Evolutionary conservation across 2,797 vertebrate species (phyloP), one percentile per base, ranked within the genome.

Genomic region (Cossypha polioptera): DNA sequence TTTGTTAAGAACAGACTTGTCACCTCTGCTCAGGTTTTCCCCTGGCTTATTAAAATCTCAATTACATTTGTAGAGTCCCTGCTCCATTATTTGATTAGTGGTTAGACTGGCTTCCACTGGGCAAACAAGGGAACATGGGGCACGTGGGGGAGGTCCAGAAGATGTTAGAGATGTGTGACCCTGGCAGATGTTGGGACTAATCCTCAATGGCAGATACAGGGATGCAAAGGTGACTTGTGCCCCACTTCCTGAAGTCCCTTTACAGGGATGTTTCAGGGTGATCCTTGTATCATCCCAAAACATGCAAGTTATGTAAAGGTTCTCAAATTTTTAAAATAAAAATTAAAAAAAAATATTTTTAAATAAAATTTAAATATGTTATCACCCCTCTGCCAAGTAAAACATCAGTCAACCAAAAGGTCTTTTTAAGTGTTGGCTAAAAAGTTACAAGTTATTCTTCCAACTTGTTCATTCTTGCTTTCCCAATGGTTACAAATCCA

Each of bases 401-500:
- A 69, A 21, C 0, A 2, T 73, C 54, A 26, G 17, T 14, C 24
- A 83, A 50, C 3, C 0, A 0, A 45, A 73, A 50, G 9, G 9
- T 59, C 20, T 67, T 83, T 20, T 25, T n/a, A 45, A 33, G 4
- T 14, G 35, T 62, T 66, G 80, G 45, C n/a, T 58, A 40, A 43
- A 9, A 84, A 80, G 8, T 42, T 31, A 40, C 31, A 42, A 47
- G 7, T 35, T 57, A 25, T 10, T 57, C 14, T 63, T 51, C 35
- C 28, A 50, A 51, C 35, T 13, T 51, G 3, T 16, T 76, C 7
- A 13, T 63, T 53, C 43, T 63, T 78, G 7, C 4, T 2, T 74
- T 84, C 24, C 36, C 25, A 48, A 19, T 1, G 2, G 10, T 55
- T 61, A 68, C 3, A 88, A 45, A 42, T 16, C 1, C 1, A 12